Base-by-base conservation (phyloP, 2,888 invertebrate genomes). In the Harpagoxenus sublaevis region DNA sequence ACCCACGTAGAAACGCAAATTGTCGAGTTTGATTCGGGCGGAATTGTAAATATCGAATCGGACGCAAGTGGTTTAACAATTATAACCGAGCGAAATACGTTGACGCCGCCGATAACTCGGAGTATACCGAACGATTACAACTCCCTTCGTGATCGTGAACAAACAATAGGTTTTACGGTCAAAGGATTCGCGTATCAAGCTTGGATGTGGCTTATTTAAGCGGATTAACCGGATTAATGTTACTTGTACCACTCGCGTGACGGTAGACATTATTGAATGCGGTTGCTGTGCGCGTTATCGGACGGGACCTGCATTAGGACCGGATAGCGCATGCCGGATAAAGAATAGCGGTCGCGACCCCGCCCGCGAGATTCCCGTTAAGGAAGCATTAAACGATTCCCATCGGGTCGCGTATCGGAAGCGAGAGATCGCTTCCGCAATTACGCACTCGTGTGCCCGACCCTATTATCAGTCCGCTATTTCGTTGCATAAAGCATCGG, bases 401-500 rank as follows among this genome's bases (percentile, higher is more conserved):
- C 73, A 81, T 23, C 78, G 78, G 78, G n/a, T 77, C 42, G 65
- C 53, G 18, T 35, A 65, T 79, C 71, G 79, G 79, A 81, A 81
- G 48, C 48, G 60, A 81, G 35, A 35, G 35, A 35, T 60, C 60
- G 60, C 60, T 71, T 71, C 79, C 79, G 71, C 71, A 71, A 71
- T 71, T 79, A 71, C 55, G 45, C 70, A 70, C 23, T 71, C 60
- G 28, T 81, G 68, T 45, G 48, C 48, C 18, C n/a, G 71, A 60
- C 48, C 10, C 45, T 35, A 79, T 79, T 79, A 79, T 73, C 73
- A 71, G 31, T 51, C 23, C 60, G 57, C 57, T 70, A 28, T 60
- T 71, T 68, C 23, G 45, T 57, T 45, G 28, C 42, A n/a, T 2
- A 42, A 9, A 62, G 10, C 4, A 15, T 55, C 42, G 42, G 42